phyloP scores from a whole-genome alignment of 2,797 vertebrate genomes.

The Halcyon smyrnensis region DNA sequence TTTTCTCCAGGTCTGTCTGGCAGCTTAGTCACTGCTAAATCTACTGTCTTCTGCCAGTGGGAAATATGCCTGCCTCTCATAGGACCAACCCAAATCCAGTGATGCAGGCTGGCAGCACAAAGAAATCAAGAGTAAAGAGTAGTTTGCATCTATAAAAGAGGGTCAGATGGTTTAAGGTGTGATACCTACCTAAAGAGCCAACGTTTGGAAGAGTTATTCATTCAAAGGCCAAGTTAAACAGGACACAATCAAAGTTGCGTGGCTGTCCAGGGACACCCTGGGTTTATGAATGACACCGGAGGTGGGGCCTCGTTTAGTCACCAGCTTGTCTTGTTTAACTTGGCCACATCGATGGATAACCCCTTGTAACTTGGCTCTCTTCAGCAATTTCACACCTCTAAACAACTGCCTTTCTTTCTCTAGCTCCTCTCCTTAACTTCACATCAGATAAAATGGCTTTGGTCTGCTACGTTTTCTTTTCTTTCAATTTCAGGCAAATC shows the following conservation, averaged over 20 bases:
- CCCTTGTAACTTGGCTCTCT: slow-evolving; percentile 30
- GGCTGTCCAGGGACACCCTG: not conserved
- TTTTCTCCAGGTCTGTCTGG: not conserved
- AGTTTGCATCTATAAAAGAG: not conserved
- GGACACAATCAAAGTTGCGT: not conserved
- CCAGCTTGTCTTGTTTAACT: slow-evolving; percentile 23
- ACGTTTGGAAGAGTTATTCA: not conserved
- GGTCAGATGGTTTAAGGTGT: slow-evolving; percentile 13
- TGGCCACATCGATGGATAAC: not conserved
- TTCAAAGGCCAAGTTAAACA: slow-evolving; percentile 22
- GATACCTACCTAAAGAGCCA: slow-evolving; percentile 1
- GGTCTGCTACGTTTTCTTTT: not conserved
- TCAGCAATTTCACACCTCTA: slow-evolving; percentile 33
- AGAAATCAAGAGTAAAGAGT: not conserved
- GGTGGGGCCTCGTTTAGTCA: not conserved
- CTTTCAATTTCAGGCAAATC: not conserved
- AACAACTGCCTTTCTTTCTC: slow-evolving; percentile 17
- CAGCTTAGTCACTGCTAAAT: not conserved
- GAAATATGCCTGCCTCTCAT: not conserved
- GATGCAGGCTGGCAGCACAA: not conserved
- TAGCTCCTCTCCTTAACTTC: not conserved
- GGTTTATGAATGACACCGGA: slow-evolving; percentile 23
- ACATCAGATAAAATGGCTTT: not conserved
- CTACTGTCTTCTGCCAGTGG: not conserved
- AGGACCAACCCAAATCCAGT: not conserved